A percentile compares a stretch with the other conserved stretches of the same genome.
Conservation (phyloP, 2,888 invertebrate genomes). For the Aromia moschata region DNA sequence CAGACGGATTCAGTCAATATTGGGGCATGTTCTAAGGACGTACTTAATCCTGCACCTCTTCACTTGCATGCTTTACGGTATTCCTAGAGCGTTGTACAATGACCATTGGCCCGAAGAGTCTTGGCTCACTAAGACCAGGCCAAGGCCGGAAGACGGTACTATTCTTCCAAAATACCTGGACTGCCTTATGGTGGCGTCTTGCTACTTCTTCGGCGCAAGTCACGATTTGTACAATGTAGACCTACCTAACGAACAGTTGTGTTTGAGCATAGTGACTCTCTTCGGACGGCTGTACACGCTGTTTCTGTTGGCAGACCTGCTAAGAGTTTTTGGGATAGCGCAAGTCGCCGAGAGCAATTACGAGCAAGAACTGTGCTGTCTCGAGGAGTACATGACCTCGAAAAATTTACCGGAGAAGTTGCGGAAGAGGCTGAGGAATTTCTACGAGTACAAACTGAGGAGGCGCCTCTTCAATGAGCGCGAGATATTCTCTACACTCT, state of each 20-base stretch:
- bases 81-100: background rate
- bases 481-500: constrained; percentile 49
- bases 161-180: constrained; percentile 24
- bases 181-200: constrained; percentile 43
- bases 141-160: too few species aligned
- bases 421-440: constrained; percentile 62
- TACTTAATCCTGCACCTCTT: background rate
- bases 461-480: constrained; percentile 66
- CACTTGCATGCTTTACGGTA: background rate
- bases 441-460: constrained; percentile 66
- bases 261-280: constrained; percentile 41
- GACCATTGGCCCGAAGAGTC: constrained; percentile 15
- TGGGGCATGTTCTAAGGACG: background rate
- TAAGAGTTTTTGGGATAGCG: constrained; percentile 49
- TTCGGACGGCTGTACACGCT: constrained; percentile 49
- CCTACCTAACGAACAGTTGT: constrained; percentile 39
- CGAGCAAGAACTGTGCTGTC: constrained; percentile 64
- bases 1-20: background rate
- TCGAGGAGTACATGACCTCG: constrained; percentile 65
- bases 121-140: constrained; percentile 36
- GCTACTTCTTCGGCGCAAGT: constrained; percentile 51
- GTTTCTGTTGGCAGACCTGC: constrained; percentile 43
- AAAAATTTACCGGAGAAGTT: constrained; percentile 65
- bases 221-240: constrained; percentile 36
- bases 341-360: constrained; percentile 59